Evolutionary conservation across 2,113 vertebrate genomes (phyloP).

Genomic region (Bubo bubo): DNA sequence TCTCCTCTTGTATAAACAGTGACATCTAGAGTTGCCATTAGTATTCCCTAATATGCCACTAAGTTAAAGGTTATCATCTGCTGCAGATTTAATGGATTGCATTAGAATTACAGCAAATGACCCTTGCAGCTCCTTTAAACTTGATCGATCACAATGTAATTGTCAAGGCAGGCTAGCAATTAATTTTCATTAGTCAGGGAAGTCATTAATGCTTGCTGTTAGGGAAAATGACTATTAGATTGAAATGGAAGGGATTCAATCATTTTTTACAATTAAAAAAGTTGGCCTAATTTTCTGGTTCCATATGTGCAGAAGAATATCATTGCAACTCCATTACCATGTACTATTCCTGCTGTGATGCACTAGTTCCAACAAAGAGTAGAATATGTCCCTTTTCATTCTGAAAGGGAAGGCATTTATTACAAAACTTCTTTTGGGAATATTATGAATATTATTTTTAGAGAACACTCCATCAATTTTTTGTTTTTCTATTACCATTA

Average conservation of each 20-base stretch:
- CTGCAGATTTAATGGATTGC: conserved; percentile 74
- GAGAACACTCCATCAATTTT: background rate
- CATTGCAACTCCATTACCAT: background rate
- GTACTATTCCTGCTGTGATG: background rate
- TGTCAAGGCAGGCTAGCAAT: conserved; percentile 71
- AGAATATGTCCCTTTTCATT: background rate
- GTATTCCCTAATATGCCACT: conserved; percentile 67
- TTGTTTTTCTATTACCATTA: background rate
- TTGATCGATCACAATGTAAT: conserved; percentile 76
- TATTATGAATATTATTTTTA: background rate
- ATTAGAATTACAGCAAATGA: conserved; percentile 75
- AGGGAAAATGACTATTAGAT: conserved; percentile 55
- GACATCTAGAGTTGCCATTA: conserved; percentile 66
- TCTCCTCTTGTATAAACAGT: conserved; percentile 64
- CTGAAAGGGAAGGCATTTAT: background rate
- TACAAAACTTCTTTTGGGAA: background rate
- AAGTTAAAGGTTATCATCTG: conserved; percentile 74
- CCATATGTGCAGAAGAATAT: background rate
- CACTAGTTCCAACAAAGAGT: background rate
- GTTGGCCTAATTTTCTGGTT: conserved; percentile 27
- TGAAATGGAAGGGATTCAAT: conserved; percentile 58
- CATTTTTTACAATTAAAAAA: conserved; percentile 61
- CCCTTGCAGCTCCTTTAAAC: conserved; percentile 71
- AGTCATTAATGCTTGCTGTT: conserved; percentile 70
- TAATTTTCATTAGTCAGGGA: conserved; percentile 79